Evolutionary conservation across 2,113 vertebrate species (phyloP).

Genomic region (Antechinus flavipes): DNA sequence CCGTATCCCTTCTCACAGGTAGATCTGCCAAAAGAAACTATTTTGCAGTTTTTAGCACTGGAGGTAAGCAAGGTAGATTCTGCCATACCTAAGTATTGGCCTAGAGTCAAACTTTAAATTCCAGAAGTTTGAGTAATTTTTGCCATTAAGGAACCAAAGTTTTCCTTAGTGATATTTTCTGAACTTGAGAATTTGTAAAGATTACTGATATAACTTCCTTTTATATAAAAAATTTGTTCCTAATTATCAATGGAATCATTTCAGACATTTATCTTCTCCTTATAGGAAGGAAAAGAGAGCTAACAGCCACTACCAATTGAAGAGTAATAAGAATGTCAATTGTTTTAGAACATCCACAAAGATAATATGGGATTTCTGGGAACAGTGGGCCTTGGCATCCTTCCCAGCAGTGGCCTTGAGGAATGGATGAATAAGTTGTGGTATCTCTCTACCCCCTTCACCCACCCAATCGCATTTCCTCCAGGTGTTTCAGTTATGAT

Average conservation of each 20-base stretch:
- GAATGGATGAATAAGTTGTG: too few relatives aligned
- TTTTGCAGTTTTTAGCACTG: conserved; percentile 94
- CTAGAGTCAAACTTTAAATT: conserved; percentile 35
- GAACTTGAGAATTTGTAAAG: conserved; percentile 12
- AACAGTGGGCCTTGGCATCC: neutral
- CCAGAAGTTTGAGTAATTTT: neutral
- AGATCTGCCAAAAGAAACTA: conserved; percentile 95
- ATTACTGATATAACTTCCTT: conserved; percentile 38
- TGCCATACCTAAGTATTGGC: neutral
- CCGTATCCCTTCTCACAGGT: conserved; percentile 86
- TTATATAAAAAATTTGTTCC: conserved; percentile 3
- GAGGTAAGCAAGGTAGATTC: conserved; percentile 88
- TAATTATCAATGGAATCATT: neutral
- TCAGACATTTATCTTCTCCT: neutral
- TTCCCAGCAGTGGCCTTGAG: neutral
- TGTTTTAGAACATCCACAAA: neutral
- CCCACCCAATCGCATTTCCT: neutral
- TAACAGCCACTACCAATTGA: neutral
- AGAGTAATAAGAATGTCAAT: neutral
- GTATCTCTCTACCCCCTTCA: neutral
- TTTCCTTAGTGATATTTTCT: conserved; percentile 21
- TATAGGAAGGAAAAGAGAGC: neutral
- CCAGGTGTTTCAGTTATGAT: neutral
- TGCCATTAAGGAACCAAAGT: conserved; percentile 38
- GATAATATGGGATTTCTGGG: neutral